Evolutionary conservation across 2,113 vertebrate genomes (phyloP).

Genomic region (Bufo bufo): DNA sequence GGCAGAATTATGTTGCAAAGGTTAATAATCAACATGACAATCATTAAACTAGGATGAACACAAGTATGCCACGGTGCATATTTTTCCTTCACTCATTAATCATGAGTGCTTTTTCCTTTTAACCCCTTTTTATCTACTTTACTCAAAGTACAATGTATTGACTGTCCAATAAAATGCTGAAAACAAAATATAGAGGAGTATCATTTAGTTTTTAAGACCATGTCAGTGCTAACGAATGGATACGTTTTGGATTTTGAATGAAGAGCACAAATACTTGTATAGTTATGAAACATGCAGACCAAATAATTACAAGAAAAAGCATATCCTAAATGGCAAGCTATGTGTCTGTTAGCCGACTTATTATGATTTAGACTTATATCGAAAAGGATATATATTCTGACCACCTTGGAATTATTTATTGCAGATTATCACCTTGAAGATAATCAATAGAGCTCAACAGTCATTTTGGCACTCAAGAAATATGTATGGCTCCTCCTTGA

Average conservation of each 20-base stretch:
- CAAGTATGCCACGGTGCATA: slow-evolving; percentile 40
- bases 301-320: background rate
- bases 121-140: slow-evolving; percentile 24
- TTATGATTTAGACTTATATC: too few species aligned
- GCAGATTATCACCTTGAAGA: too few species aligned
- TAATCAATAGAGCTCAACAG: too few species aligned
- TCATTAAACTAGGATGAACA: slow-evolving; percentile 51
- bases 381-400: too few species aligned
- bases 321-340: background rate
- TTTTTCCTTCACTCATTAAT: slow-evolving; percentile 51
- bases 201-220: background rate
- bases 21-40: slow-evolving; percentile 57
- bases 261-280: background rate
- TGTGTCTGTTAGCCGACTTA: too few species aligned
- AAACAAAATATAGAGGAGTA: background rate
- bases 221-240: background rate
- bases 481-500: too few species aligned
- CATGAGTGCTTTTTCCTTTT: slow-evolving; percentile 22
- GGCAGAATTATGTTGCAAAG: slow-evolving; percentile 54
- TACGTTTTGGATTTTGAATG: background rate
- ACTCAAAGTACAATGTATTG: background rate
- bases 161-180: background rate
- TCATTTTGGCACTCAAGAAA: too few species aligned
- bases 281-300: background rate
- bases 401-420: too few species aligned